These are phyloP conservation scores for Polyploca ridens DNA, from an alignment of 2,888 invertebrate species.

Conservation along the genomic window DNA sequence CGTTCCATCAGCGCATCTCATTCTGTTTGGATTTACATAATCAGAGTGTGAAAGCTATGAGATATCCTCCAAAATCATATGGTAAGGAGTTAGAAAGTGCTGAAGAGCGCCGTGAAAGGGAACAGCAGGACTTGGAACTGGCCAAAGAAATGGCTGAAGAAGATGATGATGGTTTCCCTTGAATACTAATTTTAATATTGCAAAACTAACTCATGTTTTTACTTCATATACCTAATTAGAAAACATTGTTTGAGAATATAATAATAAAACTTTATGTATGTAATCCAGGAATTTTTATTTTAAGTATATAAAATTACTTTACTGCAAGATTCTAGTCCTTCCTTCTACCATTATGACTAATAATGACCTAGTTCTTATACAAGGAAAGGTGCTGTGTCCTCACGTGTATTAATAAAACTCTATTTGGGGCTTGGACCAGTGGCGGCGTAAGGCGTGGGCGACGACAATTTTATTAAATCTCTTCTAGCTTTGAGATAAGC, in stretches of 20 bases:
- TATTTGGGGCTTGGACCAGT: no score
- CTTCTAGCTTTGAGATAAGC: no score
- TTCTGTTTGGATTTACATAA: constrained; percentile 99
- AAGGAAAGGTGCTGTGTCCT: not conserved
- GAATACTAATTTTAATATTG: constrained; percentile 35
- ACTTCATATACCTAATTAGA: constrained; percentile 39
- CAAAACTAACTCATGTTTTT: constrained; percentile 27
- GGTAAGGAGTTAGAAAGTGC: constrained; percentile 99
- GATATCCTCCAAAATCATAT: constrained; percentile 99
- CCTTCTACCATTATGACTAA: no score
- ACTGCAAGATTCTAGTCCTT: no score
- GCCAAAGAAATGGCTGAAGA: constrained; percentile 99
- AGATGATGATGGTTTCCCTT: constrained; percentile 95
- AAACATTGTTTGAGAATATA: constrained; percentile 20
- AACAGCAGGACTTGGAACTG: constrained; percentile 98
- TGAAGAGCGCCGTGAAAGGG: constrained; percentile 97
- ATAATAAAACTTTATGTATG: constrained; percentile 1
- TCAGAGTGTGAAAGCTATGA: constrained; percentile 99
- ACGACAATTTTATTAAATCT: no score
- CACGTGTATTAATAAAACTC: not conserved
- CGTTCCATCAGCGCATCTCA: constrained; percentile 98
- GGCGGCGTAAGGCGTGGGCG: no score
- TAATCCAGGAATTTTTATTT: not conserved
- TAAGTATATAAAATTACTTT: no score
- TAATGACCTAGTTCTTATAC: no score